Evolutionary conservation across 2,113 vertebrate species (phyloP).

Genomic region (Pitta sordida): DNA sequence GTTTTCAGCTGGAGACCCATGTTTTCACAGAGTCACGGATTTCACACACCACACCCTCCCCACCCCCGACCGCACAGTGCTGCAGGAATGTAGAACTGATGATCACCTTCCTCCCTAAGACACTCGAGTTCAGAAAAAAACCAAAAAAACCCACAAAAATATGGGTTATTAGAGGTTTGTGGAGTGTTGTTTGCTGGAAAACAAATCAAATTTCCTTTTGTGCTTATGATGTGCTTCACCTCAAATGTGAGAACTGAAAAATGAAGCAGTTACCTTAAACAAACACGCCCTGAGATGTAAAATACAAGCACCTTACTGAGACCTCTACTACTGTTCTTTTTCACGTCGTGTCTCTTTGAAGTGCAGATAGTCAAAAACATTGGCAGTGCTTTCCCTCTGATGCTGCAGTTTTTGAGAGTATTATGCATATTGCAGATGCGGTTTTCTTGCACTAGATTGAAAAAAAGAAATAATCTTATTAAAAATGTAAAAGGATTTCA

Average conservation of each 20-base stretch:
- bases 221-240: neutral
- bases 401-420: conserved; percentile 53
- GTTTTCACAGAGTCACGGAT: neutral
- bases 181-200: neutral
- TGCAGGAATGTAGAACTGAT: neutral
- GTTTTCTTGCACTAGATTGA: conserved; percentile 54
- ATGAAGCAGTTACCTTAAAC: conserved; percentile 2
- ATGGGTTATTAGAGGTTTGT: neutral
- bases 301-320: neutral
- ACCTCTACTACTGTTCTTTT: neutral
- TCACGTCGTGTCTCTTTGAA: conserved; percentile 9
- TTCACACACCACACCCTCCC: rapidly evolving
- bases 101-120: neutral
- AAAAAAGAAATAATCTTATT: conserved; percentile 68
- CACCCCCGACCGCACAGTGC: rapidly evolving
- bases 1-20: neutral
- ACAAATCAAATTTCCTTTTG: neutral
- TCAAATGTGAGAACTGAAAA: neutral
- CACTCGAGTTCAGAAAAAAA: neutral
- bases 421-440: conserved; percentile 55
- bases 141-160: neutral
- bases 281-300: neutral
- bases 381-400: conserved; percentile 44
- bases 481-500: conserved; percentile 73
- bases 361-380: conserved; percentile 17